Evolutionary conservation across 2,113 vertebrate genomes (phyloP).

Genomic region (Pyrgilauda ruficollis): DNA sequence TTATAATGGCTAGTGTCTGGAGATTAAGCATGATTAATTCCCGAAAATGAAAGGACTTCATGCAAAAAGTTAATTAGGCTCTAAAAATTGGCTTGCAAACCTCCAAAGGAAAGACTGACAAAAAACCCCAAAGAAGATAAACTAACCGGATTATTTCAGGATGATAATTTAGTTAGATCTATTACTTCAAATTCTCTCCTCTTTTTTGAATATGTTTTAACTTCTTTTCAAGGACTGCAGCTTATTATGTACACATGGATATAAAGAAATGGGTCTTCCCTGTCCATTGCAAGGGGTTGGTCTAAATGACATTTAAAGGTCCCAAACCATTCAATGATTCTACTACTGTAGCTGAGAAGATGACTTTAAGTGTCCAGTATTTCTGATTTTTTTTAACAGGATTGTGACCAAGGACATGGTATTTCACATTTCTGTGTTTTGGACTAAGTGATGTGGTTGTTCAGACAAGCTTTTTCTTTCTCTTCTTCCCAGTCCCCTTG

Average conservation of each 20-base stretch:
- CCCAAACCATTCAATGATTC: neutral
- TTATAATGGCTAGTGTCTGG: constrained; percentile 31
- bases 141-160: neutral
- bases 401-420: neutral
- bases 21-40: constrained; percentile 45
- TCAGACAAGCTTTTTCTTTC: neutral
- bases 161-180: neutral
- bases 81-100: constrained; percentile 16
- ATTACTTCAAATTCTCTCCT: neutral
- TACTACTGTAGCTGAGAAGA: neutral
- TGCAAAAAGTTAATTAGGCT: constrained; percentile 19
- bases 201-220: neutral
- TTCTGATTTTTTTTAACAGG: neutral
- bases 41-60: constrained; percentile 38
- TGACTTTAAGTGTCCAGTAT: neutral
- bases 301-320: neutral
- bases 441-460: neutral
- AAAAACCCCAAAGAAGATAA: neutral
- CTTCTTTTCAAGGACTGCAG: neutral
- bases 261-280: neutral
- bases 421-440: neutral
- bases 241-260: neutral
- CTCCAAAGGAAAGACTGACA: neutral
- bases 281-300: neutral
- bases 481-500: neutral